A percentile compares a stretch with the other conserved stretches of the same genome.
Evolutionary conservation across 2,797 vertebrate species (phyloP).

Genomic region (Anniella stebbinsi): DNA sequence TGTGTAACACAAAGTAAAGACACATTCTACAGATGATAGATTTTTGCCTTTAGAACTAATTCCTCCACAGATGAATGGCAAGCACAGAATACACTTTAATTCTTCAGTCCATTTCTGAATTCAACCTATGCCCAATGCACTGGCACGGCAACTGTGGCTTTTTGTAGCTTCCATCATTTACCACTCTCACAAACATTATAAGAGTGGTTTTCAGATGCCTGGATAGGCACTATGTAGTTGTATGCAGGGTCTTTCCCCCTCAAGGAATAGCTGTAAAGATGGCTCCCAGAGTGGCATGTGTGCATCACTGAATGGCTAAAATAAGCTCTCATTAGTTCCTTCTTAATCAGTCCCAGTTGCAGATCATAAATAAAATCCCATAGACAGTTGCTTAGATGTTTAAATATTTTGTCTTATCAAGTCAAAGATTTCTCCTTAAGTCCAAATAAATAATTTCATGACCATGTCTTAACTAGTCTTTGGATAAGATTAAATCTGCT

Average conservation of each 20-base stretch:
- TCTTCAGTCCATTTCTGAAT: not conserved
- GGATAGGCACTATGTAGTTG: not conserved
- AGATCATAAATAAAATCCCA: not conserved
- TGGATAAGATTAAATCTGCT: slow-evolving; percentile 17
- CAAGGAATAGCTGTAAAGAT: not conserved
- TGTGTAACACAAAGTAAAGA: slow-evolving; percentile 60
- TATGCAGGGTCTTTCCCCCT: not conserved
- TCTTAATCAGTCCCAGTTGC: not conserved
- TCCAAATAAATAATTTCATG: slow-evolving; percentile 7
- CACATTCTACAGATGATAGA: slow-evolving; percentile 50
- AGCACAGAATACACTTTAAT: not conserved
- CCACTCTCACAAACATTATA: not conserved
- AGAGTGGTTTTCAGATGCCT: not conserved
- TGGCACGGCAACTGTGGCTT: not conserved
- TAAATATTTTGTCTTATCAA: not conserved
- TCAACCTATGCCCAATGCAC: not conserved
- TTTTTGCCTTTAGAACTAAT: slow-evolving; percentile 27
- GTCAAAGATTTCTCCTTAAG: not conserved
- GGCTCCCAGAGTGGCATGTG: not conserved
- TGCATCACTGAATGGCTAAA: not conserved
- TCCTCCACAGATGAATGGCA: not conserved
- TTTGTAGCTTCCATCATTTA: not conserved
- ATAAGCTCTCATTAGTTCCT: not conserved
- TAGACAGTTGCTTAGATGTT: not conserved
- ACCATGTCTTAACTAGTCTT: slow-evolving; percentile 9